Evolutionary conservation across 2,113 vertebrate genomes (phyloP).

Genomic region (Pituophis catenifer): DNA sequence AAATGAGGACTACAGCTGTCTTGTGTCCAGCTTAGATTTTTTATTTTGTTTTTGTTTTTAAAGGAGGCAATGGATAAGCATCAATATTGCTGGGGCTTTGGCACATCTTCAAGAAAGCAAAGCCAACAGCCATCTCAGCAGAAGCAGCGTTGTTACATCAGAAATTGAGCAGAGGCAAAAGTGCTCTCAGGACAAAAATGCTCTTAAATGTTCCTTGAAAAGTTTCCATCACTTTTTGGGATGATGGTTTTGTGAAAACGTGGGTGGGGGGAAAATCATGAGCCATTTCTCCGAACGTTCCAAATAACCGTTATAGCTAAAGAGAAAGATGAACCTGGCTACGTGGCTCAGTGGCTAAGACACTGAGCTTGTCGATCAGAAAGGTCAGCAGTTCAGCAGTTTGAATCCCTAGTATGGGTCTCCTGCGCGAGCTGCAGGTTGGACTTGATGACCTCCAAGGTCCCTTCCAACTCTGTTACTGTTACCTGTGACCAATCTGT

Average conservation of each 20-base stretch:
- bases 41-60: background rate
- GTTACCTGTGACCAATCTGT: too few species aligned
- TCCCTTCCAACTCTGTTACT: too few species aligned
- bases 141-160: background rate
- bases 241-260: background rate
- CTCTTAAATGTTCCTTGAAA: background rate
- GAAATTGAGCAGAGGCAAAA: conserved; percentile 52
- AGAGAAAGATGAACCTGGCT: background rate
- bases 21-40: background rate
- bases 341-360: too few species aligned
- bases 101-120: background rate
- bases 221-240: background rate
- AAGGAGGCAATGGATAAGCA: background rate
- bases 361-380: too few species aligned
- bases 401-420: too few species aligned
- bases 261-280: background rate
- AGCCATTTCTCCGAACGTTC: background rate
- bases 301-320: background rate
- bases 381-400: too few species aligned
- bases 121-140: background rate
- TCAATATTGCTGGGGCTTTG: background rate
- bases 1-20: background rate
- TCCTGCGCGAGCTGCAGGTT: too few species aligned
- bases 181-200: conserved; percentile 35
- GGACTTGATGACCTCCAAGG: too few species aligned